These are phyloP conservation scores for Acronicta psi DNA, from an alignment of 2,888 invertebrate genomes.

Conservation along the genomic window DNA sequence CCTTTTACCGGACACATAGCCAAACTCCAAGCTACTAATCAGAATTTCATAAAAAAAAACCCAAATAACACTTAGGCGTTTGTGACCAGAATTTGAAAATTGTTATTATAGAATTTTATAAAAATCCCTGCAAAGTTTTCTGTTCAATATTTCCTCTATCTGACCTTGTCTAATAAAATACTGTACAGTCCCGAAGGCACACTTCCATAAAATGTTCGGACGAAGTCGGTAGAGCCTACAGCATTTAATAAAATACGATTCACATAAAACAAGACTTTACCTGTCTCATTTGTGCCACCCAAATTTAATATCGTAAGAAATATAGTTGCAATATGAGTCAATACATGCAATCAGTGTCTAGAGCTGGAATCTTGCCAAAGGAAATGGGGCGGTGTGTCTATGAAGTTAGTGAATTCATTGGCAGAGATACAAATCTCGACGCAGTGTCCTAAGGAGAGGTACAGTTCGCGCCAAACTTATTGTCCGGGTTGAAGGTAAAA, in stretches of 20 bases:
- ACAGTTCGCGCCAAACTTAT: too few relatives aligned
- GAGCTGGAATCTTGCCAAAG: conserved; percentile 72
- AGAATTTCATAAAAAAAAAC: too few relatives aligned
- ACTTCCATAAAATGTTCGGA: conserved; percentile 20
- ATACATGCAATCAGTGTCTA: conserved; percentile 76
- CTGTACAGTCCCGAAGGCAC: conserved; percentile 4
- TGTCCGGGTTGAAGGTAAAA: too few relatives aligned
- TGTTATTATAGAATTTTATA: too few relatives aligned
- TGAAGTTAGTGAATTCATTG: conserved; percentile 76
- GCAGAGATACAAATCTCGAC: conserved; percentile 70
- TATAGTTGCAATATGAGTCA: conserved; percentile 74
- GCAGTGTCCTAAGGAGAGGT: conserved; percentile 17
- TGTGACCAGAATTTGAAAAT: too few relatives aligned
- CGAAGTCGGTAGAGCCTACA: conserved; percentile 8
- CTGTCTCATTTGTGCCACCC: conserved; percentile 56
- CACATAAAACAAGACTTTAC: conserved; percentile 44
- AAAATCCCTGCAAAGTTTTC: too few relatives aligned
- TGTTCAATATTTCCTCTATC: background rate
- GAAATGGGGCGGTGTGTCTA: conserved; percentile 65
- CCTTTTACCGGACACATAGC: too few relatives aligned
- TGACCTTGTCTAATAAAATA: background rate
- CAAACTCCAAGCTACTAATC: too few relatives aligned
- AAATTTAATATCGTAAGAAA: conserved; percentile 71
- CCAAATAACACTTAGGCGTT: too few relatives aligned
- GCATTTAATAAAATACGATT: conserved; percentile 40